phyloP scores from a whole-genome alignment of 2,797 vertebrate genomes.

The Artibeus lituratus region DNA sequence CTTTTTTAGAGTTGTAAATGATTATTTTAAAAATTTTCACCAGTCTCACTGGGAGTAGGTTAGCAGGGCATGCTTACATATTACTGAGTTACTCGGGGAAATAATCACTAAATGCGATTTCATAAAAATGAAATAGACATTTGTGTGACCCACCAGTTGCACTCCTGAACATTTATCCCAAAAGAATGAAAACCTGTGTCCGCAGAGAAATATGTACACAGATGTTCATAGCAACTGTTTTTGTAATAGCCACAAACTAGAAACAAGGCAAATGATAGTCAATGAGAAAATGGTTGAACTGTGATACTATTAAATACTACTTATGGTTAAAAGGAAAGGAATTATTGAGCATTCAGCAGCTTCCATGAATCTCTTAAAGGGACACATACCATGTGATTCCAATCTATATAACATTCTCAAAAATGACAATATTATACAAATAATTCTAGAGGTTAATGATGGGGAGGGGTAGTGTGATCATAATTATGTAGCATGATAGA shows the following conservation, averaged over 20 bases:
- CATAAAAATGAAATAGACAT: neutral
- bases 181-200: neutral
- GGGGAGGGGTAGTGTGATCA: neutral
- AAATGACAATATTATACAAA: neutral
- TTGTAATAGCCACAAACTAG: neutral
- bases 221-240: neutral
- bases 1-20: neutral
- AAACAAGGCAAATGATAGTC: neutral
- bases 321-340: neutral
- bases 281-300: neutral
- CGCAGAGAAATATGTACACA: neutral
- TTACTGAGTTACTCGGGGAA: neutral
- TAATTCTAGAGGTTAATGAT: neutral
- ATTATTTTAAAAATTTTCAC: neutral
- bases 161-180: neutral
- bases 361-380: neutral
- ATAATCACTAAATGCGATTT: neutral
- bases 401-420: neutral
- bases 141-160: neutral
- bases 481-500: neutral
- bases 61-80: neutral
- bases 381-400: neutral
- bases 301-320: too few species aligned
- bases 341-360: neutral
- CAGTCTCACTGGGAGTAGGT: neutral